A percentile compares a stretch with the other conserved stretches of the same genome.
phyloP scores from a whole-genome alignment of 2,888 invertebrate species.

The Tolmerus cingulatus region DNA sequence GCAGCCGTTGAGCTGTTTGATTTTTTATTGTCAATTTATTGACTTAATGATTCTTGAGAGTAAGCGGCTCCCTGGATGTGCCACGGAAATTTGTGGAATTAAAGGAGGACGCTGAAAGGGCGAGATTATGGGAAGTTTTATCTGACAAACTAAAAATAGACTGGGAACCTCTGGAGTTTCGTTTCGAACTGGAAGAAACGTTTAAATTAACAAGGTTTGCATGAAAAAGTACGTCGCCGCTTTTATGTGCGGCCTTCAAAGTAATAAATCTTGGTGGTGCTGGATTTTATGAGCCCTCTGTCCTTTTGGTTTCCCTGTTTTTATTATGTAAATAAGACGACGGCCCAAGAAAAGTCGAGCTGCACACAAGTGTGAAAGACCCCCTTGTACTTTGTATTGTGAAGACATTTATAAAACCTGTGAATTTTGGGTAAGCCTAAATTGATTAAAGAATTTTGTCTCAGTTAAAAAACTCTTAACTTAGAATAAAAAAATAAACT shows the following conservation, averaged over 20 bases:
- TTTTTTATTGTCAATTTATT: constrained; percentile 37
- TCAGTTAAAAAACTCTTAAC: not conserved
- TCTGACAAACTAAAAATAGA: constrained; percentile 4
- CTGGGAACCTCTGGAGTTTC: not conserved
- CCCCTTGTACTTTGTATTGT: not conserved
- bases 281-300: not conserved
- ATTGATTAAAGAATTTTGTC: not conserved
- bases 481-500: not conserved
- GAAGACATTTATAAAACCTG: not conserved
- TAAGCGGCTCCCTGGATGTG: not conserved
- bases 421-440: not conserved
- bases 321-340: not conserved
- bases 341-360: not conserved
- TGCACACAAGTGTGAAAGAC: not conserved
- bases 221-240: not conserved
- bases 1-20: not conserved
- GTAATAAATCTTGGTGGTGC: constrained; percentile 7
- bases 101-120: not conserved
- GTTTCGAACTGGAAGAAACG: not conserved
- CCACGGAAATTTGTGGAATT: constrained; percentile 3
- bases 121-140: not conserved
- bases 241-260: not conserved
- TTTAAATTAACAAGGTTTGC: not conserved
- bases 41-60: constrained; percentile 35
- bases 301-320: not conserved